Evolutionary conservation across 2,888 invertebrate genomes (phyloP).

Genomic region (Drosophila leonis): DNA sequence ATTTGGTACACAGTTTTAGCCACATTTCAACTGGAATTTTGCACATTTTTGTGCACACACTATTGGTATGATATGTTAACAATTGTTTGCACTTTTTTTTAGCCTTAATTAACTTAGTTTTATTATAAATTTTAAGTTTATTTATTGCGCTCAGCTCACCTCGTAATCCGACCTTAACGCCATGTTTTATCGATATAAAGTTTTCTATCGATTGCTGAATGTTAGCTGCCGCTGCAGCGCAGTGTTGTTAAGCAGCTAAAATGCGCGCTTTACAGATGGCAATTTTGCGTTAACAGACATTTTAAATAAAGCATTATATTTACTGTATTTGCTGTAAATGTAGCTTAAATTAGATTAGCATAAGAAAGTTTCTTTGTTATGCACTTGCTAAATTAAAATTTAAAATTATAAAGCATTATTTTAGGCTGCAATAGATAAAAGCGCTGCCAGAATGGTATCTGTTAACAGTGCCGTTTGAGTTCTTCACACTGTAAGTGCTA

Average conservation of each 20-base stretch:
- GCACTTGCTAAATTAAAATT: background rate
- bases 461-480: too few species aligned
- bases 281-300: slow-evolving; percentile 34
- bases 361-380: background rate
- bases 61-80: slow-evolving; percentile 48
- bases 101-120: slow-evolving; percentile 67
- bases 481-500: background rate
- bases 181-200: slow-evolving; percentile 81
- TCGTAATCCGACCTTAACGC: slow-evolving; percentile 85
- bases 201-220: slow-evolving; percentile 48
- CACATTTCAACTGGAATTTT: slow-evolving; percentile 5
- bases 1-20: slow-evolving; percentile 27
- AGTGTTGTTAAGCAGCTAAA: slow-evolving; percentile 34
- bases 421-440: background rate
- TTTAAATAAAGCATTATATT: background rate
- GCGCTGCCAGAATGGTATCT: slow-evolving; percentile 16
- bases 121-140: slow-evolving; percentile 54
- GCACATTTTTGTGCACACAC: slow-evolving; percentile 17
- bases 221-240: background rate
- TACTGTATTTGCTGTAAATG: background rate
- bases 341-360: too few species aligned
- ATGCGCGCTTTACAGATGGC: background rate
- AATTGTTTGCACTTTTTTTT: slow-evolving; percentile 62
- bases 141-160: slow-evolving; percentile 82
- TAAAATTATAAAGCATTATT: slow-evolving; percentile 12